These are phyloP conservation scores for Boleophthalmus pectinirostris DNA, from an alignment of 2,113 vertebrate species.

Conservation along the genomic window DNA sequence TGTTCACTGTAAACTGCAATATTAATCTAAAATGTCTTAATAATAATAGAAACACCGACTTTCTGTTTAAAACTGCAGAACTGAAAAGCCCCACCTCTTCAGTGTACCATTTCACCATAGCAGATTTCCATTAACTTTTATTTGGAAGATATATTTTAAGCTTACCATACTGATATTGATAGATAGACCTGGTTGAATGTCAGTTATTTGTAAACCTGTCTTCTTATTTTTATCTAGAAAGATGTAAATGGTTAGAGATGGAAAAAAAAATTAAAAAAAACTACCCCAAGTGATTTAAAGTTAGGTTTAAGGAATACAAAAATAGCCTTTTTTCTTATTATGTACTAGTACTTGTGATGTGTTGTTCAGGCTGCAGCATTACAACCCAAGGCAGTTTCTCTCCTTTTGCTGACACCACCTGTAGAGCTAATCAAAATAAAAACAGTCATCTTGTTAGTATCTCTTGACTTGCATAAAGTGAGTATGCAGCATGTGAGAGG, in stretches of 20 bases:
- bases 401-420: slow-evolving; percentile 55
- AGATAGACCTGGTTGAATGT: background rate
- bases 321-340: background rate
- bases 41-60: too few relatives aligned
- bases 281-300: background rate
- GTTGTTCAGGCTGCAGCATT: slow-evolving; percentile 50
- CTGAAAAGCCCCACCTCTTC: too few relatives aligned
- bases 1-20: background rate
- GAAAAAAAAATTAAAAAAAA: background rate
- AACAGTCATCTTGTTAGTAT: background rate
- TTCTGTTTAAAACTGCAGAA: too few relatives aligned
- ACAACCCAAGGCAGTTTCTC: slow-evolving; percentile 58
- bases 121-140: background rate
- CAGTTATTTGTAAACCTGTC: background rate
- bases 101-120: too few relatives aligned
- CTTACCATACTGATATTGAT: slow-evolving; percentile 5
- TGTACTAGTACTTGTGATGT: slow-evolving; percentile 45
- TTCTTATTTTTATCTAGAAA: background rate
- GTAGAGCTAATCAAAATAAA: slow-evolving; percentile 44
- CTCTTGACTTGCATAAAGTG: too few relatives aligned
- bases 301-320: background rate
- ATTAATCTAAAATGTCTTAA: background rate
- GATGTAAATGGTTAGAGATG: background rate
- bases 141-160: background rate
- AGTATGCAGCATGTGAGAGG: too few relatives aligned